Evolutionary conservation across 1,140 invertebrate species (phyloP).

Genomic region (Chlorops oryzae): DNA sequence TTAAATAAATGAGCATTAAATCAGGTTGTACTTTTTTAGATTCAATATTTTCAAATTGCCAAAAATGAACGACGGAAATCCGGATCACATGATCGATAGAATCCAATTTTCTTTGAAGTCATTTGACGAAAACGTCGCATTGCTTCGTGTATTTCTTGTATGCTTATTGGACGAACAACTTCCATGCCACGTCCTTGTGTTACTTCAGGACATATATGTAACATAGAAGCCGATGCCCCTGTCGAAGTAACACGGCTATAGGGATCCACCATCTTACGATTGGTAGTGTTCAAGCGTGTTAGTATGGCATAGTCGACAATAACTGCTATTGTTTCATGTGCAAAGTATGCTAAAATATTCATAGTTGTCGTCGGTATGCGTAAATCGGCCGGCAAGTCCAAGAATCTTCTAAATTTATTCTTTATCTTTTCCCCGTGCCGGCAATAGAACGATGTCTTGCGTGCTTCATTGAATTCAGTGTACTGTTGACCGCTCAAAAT

Average conservation of each 20-base stretch:
- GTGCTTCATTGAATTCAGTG: slow-evolving; percentile 40
- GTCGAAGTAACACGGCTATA: slow-evolving; percentile 42
- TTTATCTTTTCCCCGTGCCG: slow-evolving; percentile 45
- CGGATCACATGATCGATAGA: slow-evolving; percentile 38
- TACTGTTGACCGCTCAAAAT: slow-evolving; percentile 43
- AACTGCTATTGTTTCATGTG: slow-evolving; percentile 43
- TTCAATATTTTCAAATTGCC: slow-evolving; percentile 44
- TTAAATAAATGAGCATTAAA: no score
- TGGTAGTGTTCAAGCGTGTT: slow-evolving; percentile 38
- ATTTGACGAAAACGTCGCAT: slow-evolving; percentile 42
- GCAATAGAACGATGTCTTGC: slow-evolving; percentile 45
- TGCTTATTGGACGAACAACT: slow-evolving; percentile 42
- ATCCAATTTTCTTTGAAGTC: slow-evolving; percentile 37
- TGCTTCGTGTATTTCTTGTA: slow-evolving; percentile 45
- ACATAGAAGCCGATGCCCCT: slow-evolving; percentile 40
- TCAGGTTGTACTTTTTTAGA: no score
- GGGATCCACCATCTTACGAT: slow-evolving; percentile 36
- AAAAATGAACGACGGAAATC: slow-evolving; percentile 37
- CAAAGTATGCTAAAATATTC: slow-evolving; percentile 44
- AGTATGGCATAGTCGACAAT: slow-evolving; percentile 45
- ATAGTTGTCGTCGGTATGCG: slow-evolving; percentile 38
- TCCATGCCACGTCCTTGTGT: slow-evolving; percentile 44
- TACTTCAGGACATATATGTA: slow-evolving; percentile 45
- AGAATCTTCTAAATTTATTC: slow-evolving; percentile 39
- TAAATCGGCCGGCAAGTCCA: slow-evolving; percentile 38